phyloP scores from a whole-genome alignment of 1,140 invertebrate species.

The Drosophila punjabiensis region DNA sequence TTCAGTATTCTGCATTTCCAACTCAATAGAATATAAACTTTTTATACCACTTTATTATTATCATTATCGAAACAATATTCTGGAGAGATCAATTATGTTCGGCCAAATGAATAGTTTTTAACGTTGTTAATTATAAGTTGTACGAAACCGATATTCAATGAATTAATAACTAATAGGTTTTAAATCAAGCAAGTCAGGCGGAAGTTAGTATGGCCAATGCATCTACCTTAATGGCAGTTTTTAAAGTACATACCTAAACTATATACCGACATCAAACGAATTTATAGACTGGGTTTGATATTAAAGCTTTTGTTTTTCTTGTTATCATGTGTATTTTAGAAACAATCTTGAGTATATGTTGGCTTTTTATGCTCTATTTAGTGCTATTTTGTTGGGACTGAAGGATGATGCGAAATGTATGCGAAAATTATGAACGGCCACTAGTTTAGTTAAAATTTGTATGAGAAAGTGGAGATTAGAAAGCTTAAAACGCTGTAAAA shows the following conservation, averaged over 20 bases:
- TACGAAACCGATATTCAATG: constrained; percentile 34
- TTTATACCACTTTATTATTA: constrained; percentile 60
- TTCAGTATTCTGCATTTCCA: constrained; percentile 56
- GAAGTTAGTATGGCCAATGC: constrained; percentile 30
- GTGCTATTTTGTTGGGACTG: background rate
- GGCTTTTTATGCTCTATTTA: constrained; percentile 4
- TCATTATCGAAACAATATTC: constrained; percentile 51
- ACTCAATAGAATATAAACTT: constrained; percentile 58
- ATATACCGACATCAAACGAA: constrained; percentile 30
- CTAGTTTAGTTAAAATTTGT: constrained; percentile 17
- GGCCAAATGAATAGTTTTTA: constrained; percentile 47
- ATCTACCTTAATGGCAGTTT: constrained; percentile 21
- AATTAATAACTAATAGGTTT: constrained; percentile 39
- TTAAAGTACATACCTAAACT: constrained; percentile 23
- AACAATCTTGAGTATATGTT: background rate
- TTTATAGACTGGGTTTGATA: constrained; percentile 46
- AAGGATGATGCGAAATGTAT: constrained; percentile 26
- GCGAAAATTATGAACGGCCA: constrained; percentile 5
- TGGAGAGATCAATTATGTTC: constrained; percentile 49
- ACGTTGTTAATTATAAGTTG: constrained; percentile 45
- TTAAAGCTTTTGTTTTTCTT: background rate
- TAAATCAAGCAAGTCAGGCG: constrained; percentile 14
- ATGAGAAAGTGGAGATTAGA: background rate
- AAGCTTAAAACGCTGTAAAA: constrained; percentile 12
- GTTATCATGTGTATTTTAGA: constrained; percentile 3